Evolutionary conservation across 2,797 vertebrate genomes (phyloP).

Genomic region (Hypotaenidia okinawae): DNA sequence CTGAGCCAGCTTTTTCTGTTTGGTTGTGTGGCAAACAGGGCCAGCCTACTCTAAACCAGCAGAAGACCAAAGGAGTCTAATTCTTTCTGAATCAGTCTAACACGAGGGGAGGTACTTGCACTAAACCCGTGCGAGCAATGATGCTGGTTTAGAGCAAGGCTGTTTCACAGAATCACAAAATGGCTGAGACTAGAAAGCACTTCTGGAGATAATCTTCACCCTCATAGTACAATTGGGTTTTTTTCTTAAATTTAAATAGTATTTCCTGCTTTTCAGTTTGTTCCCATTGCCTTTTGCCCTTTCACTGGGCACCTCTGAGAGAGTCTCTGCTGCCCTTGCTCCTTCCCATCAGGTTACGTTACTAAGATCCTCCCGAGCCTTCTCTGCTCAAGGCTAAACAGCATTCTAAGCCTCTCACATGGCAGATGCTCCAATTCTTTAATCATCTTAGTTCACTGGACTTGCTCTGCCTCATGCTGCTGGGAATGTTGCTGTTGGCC

Average conservation of each 20-base stretch:
- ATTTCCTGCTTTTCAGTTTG: background rate
- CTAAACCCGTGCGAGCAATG: background rate
- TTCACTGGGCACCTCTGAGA: background rate
- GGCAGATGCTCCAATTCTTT: slow-evolving; percentile 32
- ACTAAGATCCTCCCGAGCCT: background rate
- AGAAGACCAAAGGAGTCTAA: background rate
- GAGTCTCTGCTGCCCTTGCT: background rate
- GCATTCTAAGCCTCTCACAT: background rate
- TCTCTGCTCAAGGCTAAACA: background rate
- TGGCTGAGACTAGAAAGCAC: background rate
- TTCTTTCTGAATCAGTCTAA: background rate
- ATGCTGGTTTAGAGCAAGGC: background rate
- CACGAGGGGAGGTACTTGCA: background rate
- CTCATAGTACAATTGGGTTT: accelerated
- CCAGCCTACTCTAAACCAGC: background rate
- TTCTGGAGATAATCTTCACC: background rate
- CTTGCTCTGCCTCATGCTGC: background rate
- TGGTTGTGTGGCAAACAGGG: background rate
- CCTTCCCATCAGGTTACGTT: slow-evolving; percentile 4
- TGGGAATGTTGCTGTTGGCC: background rate
- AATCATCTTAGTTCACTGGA: background rate
- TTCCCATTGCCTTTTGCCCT: background rate
- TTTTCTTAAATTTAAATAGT: background rate
- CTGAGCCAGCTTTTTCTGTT: background rate
- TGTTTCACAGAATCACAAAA: background rate